Evolutionary conservation across 2,113 vertebrate genomes (phyloP).

Genomic region (Cyanistes caeruleus): DNA sequence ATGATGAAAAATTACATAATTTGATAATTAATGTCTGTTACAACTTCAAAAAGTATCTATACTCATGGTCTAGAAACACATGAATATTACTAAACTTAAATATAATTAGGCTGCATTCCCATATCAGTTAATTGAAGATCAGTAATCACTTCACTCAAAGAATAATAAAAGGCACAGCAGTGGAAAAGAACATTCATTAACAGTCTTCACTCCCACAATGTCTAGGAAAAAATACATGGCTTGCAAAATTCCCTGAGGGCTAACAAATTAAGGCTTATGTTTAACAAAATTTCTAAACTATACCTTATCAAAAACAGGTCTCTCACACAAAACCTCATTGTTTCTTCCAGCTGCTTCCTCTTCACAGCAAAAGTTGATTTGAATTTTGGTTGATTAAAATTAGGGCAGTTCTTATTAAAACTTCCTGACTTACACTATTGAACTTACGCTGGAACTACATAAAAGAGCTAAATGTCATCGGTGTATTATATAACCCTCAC

Average conservation of each 20-base stretch:
- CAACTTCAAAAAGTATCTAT: background rate
- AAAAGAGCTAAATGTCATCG: background rate
- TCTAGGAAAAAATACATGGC: background rate
- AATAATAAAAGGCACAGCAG: background rate
- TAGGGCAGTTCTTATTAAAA: background rate
- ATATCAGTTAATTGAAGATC: background rate
- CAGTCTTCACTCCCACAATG: background rate
- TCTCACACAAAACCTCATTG: background rate
- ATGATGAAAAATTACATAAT: background rate
- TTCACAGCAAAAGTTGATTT: background rate
- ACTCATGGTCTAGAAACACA: background rate
- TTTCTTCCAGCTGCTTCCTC: slow-evolving; percentile 10
- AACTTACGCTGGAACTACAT: background rate
- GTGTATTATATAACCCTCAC: background rate
- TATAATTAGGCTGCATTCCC: background rate
- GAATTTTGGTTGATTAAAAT: background rate
- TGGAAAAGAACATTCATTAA: background rate
- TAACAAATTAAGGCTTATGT: slow-evolving; percentile 22
- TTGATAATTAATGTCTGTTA: background rate
- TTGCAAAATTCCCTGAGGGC: background rate
- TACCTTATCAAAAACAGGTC: background rate
- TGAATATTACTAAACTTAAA: background rate
- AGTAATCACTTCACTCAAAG: background rate
- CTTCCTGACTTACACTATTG: background rate
- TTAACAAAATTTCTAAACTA: slow-evolving; percentile 36